Evolutionary conservation across 2,888 invertebrate genomes (phyloP).

Genomic region (Rhingia campestris): DNA sequence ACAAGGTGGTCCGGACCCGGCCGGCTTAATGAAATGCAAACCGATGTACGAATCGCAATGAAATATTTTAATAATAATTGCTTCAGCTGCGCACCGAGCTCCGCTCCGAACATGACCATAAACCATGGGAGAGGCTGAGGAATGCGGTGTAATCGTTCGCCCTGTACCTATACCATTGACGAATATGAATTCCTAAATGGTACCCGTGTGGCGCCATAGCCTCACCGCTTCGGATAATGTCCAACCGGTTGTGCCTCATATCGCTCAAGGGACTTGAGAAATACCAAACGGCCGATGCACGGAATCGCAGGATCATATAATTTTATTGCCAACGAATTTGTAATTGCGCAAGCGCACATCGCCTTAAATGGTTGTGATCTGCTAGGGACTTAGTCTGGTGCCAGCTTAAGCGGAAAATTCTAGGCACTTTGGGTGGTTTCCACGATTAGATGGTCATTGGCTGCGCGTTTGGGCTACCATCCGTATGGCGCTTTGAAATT

Average conservation of each 20-base stretch:
- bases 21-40: constrained; percentile 67
- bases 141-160: constrained; percentile 25
- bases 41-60: constrained; percentile 65
- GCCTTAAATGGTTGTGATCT: constrained; percentile 35
- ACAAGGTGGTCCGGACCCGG: constrained; percentile 60
- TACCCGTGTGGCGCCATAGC: constrained; percentile 59
- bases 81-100: constrained; percentile 55
- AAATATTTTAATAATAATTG: constrained; percentile 72
- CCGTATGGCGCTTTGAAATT: constrained; percentile 18
- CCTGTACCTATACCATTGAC: constrained; percentile 16
- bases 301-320: constrained; percentile 38
- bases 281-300: neutral
- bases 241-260: constrained; percentile 11
- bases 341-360: constrained; percentile 25
- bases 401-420: constrained; percentile 9
- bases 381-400: constrained; percentile 7
- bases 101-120: constrained; percentile 48
- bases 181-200: constrained; percentile 39
- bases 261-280: constrained; percentile 8
- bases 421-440: constrained; percentile 7
- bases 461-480: constrained; percentile 14
- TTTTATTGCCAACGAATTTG: constrained; percentile 44
- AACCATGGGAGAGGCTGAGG: constrained; percentile 60
- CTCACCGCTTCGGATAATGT: constrained; percentile 11
- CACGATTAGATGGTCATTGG: constrained; percentile 9